Base-by-base conservation (phyloP, 2,113 vertebrate species). In the Colinus virginianus region DNA sequence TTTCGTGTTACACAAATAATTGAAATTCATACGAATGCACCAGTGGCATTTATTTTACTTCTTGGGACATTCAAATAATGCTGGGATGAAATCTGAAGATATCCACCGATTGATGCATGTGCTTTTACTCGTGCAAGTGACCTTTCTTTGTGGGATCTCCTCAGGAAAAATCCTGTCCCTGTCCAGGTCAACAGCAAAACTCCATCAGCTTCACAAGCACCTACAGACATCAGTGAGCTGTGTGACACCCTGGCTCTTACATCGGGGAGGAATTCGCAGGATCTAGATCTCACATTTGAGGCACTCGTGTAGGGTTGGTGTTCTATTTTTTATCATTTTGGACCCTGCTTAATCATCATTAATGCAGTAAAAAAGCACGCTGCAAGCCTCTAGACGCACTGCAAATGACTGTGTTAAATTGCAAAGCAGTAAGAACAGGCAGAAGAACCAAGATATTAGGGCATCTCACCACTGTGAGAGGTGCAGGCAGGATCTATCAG, bases 1-100 rank as follows among this genome's bases (percentile, higher is more conserved):
- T 95, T 48, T 92, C 40, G 53, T 67, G 68, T 90, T 91, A 61
- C 68, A 85, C 72, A 94, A 93, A 80, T 62, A 56, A 94, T 74
- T 85, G 91, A 79, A 90, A 92, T 68, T 90, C 40, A 78, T 53
- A 21, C 8, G 58, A 88, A 82, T 19, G 42, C 61, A 80, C 62
- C 87, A 56, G 69, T 45, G 19, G 82, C 66, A n/a, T 34, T 93
- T 91, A 75, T 84, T 95, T 95, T 42, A 80, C 23, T 88, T 83
- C 36, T 48, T 49, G 53, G 76, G 87, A 90, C 28, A 56, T 32
- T 83, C 43, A 22, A 16, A 64, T 4, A 45, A 23, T 6, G 51
- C 40, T 51, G 61, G 71, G 36, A 68, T 36, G 56, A 78, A 71
- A 88, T 30, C 22, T 77, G 34, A 40, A 70, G 32, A 53, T 42